Evolutionary conservation across 92 coral and sea anemone species (phyloP).

Genomic region (Umimayanthus chanpuru): DNA sequence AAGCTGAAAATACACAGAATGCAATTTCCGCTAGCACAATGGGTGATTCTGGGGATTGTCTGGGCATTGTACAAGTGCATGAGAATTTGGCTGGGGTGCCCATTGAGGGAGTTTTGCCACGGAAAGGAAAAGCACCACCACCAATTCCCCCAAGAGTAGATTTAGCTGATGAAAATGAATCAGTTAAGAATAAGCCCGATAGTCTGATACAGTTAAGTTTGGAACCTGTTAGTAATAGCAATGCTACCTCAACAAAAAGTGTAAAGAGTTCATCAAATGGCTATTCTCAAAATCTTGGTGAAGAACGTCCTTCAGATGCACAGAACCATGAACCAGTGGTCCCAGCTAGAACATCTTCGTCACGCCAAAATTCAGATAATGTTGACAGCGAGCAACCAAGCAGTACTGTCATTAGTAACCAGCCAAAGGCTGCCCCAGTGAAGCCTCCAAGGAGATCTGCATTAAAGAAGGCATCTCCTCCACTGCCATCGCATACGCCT

Average conservation of each 20-base stretch:
- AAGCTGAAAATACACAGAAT: slow-evolving; percentile 37
- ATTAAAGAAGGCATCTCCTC: slow-evolving; percentile 24
- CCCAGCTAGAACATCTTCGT: not conserved
- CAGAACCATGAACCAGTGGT: not conserved
- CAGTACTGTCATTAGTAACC: not conserved
- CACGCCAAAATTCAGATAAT: slow-evolving; percentile 3
- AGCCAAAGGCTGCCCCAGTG: slow-evolving; percentile 37
- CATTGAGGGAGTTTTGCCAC: slow-evolving; percentile 17
- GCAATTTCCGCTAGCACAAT: not conserved
- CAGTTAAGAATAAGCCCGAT: not conserved
- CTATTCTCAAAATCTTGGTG: not conserved
- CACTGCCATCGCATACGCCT: not conserved
- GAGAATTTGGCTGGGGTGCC: not conserved
- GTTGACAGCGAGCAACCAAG: not conserved
- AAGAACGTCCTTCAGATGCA: not conserved
- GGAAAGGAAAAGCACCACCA: slow-evolving; percentile 61
- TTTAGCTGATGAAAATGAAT: slow-evolving; percentile 50
- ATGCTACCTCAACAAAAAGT: not conserved
- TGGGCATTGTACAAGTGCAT: not conserved
- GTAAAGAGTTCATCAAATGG: not conserved
- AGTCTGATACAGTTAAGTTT: not conserved
- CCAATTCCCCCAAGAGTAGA: slow-evolving; percentile 95
- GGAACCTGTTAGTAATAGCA: not conserved
- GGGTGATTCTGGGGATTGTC: not conserved
- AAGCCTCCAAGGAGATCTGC: slow-evolving; percentile 54